phyloP scores from a whole-genome alignment of 2,797 vertebrate genomes.

The Muscicapa striata region DNA sequence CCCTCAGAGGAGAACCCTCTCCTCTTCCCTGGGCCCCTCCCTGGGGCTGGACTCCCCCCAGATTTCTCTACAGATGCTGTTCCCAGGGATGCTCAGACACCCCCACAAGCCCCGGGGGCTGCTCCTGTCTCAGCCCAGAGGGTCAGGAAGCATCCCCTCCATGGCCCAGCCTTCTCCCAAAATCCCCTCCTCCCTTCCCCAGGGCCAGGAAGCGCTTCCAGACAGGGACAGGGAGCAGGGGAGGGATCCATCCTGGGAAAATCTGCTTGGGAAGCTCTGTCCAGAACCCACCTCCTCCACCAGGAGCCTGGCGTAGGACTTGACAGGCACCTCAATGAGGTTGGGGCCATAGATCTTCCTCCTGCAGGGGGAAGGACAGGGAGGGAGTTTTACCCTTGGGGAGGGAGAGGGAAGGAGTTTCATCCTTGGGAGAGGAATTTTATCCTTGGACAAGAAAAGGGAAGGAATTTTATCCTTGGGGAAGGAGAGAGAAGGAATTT shows the following conservation, averaged over 20 bases:
- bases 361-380: neutral
- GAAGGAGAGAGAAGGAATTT: neutral
- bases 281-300: neutral
- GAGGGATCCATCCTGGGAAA: neutral
- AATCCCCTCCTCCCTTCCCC: too few relatives aligned
- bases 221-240: neutral
- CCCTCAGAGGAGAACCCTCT: neutral
- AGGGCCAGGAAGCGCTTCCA: fast-evolving
- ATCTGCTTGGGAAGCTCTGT: neutral
- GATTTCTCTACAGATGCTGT: neutral
- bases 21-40: neutral
- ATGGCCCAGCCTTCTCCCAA: neutral
- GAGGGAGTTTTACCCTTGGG: neutral
- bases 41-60: neutral
- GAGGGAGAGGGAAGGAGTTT: neutral
- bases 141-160: neutral
- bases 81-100: neutral
- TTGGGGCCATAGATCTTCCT: neutral
- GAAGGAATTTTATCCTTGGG: neutral
- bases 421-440: neutral
- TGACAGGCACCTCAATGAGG: neutral
- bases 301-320: neutral
- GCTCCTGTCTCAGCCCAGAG: neutral
- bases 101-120: neutral
- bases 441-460: neutral